A percentile compares a stretch with the other conserved stretches of the same genome.
These are phyloP conservation scores for Actinemys pallida DNA, from an alignment of 2,113 vertebrate species.

Conservation along the genomic window DNA sequence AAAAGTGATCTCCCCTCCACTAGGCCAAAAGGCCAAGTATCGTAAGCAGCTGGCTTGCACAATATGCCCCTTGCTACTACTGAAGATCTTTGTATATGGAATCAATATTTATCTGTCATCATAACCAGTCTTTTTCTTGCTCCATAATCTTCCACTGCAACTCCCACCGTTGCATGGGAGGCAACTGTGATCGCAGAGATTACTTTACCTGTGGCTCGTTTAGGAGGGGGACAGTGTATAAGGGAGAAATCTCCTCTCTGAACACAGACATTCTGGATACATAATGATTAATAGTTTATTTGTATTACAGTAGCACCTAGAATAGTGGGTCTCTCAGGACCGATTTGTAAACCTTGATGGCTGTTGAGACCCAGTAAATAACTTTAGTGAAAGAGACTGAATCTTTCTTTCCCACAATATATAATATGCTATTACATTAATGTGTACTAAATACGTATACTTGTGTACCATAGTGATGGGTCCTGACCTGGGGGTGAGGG, in stretches of 20 bases:
- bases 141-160: not conserved
- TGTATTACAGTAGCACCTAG: not conserved
- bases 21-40: not conserved
- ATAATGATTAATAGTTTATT: not conserved
- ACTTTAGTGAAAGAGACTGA: not conserved
- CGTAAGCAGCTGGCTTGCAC: not conserved
- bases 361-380: not conserved
- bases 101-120: not conserved
- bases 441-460: not conserved
- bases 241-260: not conserved
- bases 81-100: not conserved
- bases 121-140: not conserved
- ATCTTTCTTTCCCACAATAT: not conserved
- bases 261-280: accelerated
- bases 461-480: not conserved
- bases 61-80: not conserved
- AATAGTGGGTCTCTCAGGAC: not conserved
- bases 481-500: not conserved
- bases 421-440: not conserved
- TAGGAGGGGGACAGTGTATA: accelerated
- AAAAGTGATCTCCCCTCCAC: not conserved
- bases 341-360: not conserved
- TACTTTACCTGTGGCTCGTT: not conserved
- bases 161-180: not conserved
- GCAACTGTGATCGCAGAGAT: accelerated